Base-by-base conservation (phyloP, 2,888 invertebrate species). In the Hyles lineata region DNA sequence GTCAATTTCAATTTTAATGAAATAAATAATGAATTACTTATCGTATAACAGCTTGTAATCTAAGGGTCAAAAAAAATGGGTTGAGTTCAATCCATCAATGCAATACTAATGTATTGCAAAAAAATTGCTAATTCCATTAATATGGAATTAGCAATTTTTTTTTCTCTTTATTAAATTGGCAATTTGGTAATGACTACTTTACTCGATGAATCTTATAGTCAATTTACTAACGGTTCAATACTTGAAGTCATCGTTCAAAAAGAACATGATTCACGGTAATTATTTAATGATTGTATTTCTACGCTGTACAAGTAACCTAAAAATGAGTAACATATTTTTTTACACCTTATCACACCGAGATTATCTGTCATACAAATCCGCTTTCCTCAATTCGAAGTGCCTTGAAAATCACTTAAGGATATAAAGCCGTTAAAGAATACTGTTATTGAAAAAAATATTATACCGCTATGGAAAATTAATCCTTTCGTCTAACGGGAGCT, bases 401-500 rank as follows among this genome's bases (percentile, higher is more conserved):
- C 32, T 35, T 21, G n/a, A 35, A 58, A 60, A 35, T 25, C 35
- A 71, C 62, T 19, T 19, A 55, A 63, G 55, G 55, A 72, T 72
- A 32, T 11, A 55, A 17, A 55, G 35, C 72, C 62, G 72, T 72
- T 72, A 63, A 3, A 35, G 50, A 6, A 60, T 70, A 72, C 72
- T 32, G 63, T 72, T 72, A 58, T 70, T 7, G 43, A 52, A 4
- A 67, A 72, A 72, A 43, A 72, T 55, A 9, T 4, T 23, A 6
- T 72, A 72, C 72, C 72, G 67, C 35, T 72, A 43, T 2, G 50
- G 58, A 72, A 72, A 67, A 72, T 43, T 55, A 58, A 67, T 67
- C 72, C 72, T 72, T 70, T 32, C 55, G 29, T 55, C 58, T 72
- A 72, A 72, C 72, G 72, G 72, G 23, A 17, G 35, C 52, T 63